Evolutionary conservation across 1,140 invertebrate species (phyloP).

Genomic region (Apis mellifera): DNA sequence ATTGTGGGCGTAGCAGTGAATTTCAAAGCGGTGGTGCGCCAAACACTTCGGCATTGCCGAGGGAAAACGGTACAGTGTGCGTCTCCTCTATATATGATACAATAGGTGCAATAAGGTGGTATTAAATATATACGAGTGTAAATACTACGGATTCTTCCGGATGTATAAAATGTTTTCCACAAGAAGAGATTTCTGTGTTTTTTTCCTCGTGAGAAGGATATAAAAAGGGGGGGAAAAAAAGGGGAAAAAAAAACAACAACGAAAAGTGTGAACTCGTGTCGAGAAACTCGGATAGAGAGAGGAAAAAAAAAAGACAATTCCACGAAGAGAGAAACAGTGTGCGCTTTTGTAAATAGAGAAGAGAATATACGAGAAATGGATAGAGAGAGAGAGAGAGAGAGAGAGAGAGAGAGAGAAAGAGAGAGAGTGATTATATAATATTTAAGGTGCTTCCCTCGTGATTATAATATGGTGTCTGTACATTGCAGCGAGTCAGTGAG

Average conservation of each 20-base stretch:
- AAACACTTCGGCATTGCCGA: neutral
- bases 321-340: neutral
- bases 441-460: constrained; percentile 50
- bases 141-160: constrained; percentile 44
- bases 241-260: neutral
- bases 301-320: neutral
- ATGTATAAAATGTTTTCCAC: constrained; percentile 29
- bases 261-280: neutral
- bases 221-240: neutral
- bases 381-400: constrained; percentile 5
- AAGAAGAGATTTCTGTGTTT: no score
- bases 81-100: constrained; percentile 1
- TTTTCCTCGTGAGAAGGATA: no score
- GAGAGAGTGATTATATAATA: constrained; percentile 23
- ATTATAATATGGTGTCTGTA: constrained; percentile 36
- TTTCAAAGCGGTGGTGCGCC: neutral
- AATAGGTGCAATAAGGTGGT: constrained; percentile 53
- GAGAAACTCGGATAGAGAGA: no score
- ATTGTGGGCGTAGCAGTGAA: neutral
- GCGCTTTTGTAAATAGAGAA: constrained; percentile 51
- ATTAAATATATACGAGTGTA: constrained; percentile 44
- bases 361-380: no score
- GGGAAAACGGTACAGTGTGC: constrained; percentile 11
- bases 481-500: constrained; percentile 40
- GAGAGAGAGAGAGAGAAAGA: neutral